These are phyloP conservation scores for Drosophila picticornis DNA, from an alignment of 2,888 invertebrate species.

Conservation along the genomic window DNA sequence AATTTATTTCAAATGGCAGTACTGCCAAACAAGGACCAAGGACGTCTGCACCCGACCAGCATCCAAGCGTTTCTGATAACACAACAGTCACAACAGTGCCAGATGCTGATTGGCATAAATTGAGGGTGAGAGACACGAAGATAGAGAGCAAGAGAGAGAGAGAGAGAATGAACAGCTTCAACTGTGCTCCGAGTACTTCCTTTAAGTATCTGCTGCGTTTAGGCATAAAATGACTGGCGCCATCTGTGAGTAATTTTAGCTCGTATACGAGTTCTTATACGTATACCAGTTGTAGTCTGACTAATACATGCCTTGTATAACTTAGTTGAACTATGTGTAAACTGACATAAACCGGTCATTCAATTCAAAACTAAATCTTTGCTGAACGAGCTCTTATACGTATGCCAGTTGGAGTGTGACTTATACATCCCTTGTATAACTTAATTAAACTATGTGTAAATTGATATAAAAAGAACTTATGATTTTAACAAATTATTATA, in stretches of 20 bases:
- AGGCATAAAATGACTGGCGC: conserved; percentile 48
- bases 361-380: not conserved
- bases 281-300: not conserved
- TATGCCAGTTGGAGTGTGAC: not conserved
- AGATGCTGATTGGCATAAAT: conserved; percentile 21
- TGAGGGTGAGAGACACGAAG: conserved; percentile 2
- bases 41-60: conserved; percentile 68
- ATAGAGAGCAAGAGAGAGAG: not conserved
- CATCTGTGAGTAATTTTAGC: conserved; percentile 19
- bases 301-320: conserved; percentile 13
- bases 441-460: not conserved
- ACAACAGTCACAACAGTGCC: conserved; percentile 49
- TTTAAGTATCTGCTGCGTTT: not conserved
- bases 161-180: conserved; percentile 1
- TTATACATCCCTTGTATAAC: conserved; percentile 11
- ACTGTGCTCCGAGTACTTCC: not conserved
- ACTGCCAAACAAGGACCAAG: conserved; percentile 28
- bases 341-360: not conserved
- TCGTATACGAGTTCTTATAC: conserved; percentile 2
- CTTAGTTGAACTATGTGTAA: not conserved
- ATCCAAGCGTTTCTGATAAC: conserved; percentile 77
- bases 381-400: not conserved
- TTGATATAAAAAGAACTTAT: not conserved
- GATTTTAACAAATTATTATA: not conserved
- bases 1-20: conserved; percentile 10